Conservation (phyloP, 2,797 vertebrate species). For the Knipowitschia caucasica region DNA sequence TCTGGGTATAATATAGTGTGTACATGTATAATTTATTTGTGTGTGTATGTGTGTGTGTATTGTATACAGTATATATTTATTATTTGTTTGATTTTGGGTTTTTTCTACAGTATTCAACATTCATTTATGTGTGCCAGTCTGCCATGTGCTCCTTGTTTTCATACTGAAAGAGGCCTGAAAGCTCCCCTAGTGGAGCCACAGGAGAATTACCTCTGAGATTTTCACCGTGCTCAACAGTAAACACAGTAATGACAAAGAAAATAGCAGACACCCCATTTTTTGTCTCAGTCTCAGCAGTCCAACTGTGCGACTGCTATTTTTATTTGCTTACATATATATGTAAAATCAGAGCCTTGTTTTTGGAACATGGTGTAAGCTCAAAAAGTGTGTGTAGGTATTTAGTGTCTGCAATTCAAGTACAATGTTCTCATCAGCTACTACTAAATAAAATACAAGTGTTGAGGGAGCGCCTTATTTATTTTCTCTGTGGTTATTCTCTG, state of each 20-base stretch:
- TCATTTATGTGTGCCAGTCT: slow-evolving; percentile 6
- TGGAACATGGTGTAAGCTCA: slow-evolving; percentile 54
- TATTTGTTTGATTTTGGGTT: slow-evolving; percentile 20
- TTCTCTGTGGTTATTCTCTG: slow-evolving; percentile 31
- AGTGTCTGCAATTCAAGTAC: slow-evolving; percentile 72
- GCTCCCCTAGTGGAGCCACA: slow-evolving; percentile 74
- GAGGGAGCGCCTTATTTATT: slow-evolving; percentile 62
- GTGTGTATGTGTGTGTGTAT: too few relatives aligned
- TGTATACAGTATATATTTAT: too few relatives aligned
- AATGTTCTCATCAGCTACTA: slow-evolving; percentile 68
- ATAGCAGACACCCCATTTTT: slow-evolving; percentile 62
- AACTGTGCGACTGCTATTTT: slow-evolving; percentile 62
- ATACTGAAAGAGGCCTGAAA: slow-evolving; percentile 57
- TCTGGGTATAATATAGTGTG: slow-evolving; percentile 45
- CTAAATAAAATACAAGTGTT: slow-evolving; percentile 71
- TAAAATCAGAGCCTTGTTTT: slow-evolving; percentile 54
- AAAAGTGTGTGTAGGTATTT: slow-evolving; percentile 65
- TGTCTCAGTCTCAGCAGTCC: slow-evolving; percentile 57
- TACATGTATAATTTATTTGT: too few relatives aligned
- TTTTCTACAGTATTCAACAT: slow-evolving; percentile 11
- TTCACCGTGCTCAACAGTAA: slow-evolving; percentile 54
- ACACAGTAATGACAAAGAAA: slow-evolving; percentile 62
- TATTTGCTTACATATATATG: slow-evolving; percentile 55
- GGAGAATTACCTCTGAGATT: slow-evolving; percentile 67
- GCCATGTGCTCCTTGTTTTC: slow-evolving; percentile 33